These are phyloP conservation scores for Syngnathoides biaculeatus DNA, from an alignment of 2,113 vertebrate species.

Conservation along the genomic window DNA sequence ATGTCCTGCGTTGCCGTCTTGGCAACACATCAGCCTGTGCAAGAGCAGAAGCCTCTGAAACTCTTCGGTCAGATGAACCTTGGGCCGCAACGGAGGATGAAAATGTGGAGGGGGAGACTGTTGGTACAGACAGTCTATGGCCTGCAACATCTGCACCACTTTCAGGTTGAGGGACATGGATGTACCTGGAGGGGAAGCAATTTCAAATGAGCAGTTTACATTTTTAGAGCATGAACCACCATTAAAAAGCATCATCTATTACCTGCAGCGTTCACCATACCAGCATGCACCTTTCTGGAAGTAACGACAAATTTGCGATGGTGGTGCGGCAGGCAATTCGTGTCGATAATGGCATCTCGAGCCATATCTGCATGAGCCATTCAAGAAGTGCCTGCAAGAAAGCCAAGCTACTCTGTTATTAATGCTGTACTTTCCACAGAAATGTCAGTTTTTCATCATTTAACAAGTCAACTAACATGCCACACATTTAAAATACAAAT, in stretches of 20 bases:
- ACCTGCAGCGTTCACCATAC: constrained; percentile 82
- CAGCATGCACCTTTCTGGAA: constrained; percentile 82
- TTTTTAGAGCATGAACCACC: background rate
- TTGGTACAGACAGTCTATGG: constrained; percentile 37
- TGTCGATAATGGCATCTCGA: constrained; percentile 72
- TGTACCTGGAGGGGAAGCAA: constrained; percentile 64
- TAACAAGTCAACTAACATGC: too few species aligned
- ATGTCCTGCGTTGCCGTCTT: constrained; percentile 16
- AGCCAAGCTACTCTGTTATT: background rate
- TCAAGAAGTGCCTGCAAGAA: constrained; percentile 74
- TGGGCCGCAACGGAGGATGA: constrained; percentile 10
- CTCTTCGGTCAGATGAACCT: constrained; percentile 22
- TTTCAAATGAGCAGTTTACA: background rate
- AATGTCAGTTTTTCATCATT: too few species aligned
- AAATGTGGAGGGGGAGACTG: constrained; percentile 6
- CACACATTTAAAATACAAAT: too few species aligned
- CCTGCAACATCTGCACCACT: constrained; percentile 13
- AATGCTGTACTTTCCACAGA: background rate
- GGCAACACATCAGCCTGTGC: background rate
- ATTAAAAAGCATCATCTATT: constrained; percentile 3
- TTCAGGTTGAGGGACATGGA: constrained; percentile 54
- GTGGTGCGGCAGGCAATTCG: constrained; percentile 48
- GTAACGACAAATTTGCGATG: constrained; percentile 73
- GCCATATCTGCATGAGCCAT: constrained; percentile 69
- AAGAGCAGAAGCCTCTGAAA: constrained; percentile 57